Conservation (phyloP, 1,140 invertebrate genomes). For the Meloidogyne floridensis region DNA sequence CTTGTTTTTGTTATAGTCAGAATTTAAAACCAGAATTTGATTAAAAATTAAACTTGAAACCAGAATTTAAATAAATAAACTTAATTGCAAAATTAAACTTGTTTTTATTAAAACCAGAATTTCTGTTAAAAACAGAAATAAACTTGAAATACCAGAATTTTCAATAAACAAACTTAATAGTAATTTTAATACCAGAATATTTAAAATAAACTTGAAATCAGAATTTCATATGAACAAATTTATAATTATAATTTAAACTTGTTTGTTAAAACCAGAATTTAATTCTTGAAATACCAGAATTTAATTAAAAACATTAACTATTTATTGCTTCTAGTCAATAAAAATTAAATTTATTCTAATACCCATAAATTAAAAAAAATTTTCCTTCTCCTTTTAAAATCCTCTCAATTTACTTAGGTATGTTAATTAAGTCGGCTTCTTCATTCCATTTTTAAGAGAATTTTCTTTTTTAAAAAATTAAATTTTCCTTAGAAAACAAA, state of each 20-base stretch:
- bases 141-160: no score
- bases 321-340: background rate
- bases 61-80: background rate
- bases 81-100: no score
- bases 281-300: background rate
- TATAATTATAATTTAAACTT: no score
- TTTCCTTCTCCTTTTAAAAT: background rate
- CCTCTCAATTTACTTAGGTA: slow-evolving; percentile 1
- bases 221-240: background rate
- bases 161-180: no score
- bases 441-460: background rate
- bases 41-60: background rate
- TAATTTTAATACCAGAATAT: no score
- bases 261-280: background rate
- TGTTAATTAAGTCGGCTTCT: background rate
- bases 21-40: background rate
- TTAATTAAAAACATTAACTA: background rate
- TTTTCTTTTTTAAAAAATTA: background rate
- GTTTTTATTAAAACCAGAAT: no score
- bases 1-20: no score
- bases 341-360: background rate
- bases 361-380: background rate
- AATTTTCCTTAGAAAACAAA: background rate
- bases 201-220: background rate
- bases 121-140: no score